Conservation (phyloP, 2,888 invertebrate genomes). For the Dysmachus trigonus region DNA sequence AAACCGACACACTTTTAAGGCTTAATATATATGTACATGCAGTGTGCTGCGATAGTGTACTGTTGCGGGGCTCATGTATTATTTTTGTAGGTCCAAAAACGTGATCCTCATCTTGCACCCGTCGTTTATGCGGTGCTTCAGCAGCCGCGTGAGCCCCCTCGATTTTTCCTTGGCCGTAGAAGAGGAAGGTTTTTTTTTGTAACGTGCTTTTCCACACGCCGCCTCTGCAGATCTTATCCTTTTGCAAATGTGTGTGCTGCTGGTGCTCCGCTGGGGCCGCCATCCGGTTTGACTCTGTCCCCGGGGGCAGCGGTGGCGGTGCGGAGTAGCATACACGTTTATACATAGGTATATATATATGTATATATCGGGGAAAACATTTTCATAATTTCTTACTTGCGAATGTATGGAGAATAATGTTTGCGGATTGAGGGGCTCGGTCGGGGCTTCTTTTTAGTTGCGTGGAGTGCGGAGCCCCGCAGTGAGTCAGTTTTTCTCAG, state of each 20-base stretch:
- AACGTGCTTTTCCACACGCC: constrained; percentile 34
- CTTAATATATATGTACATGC: too few species aligned
- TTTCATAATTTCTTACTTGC: constrained; percentile 29
- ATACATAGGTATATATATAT: background rate
- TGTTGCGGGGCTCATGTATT: background rate
- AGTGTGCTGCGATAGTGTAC: too few species aligned
- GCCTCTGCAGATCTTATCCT: constrained; percentile 42
- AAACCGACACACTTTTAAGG: background rate
- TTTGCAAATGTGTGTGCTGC: constrained; percentile 15
- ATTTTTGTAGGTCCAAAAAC: background rate
- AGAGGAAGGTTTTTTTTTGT: background rate
- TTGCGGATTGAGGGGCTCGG: background rate
- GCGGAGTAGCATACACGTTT: too few species aligned
- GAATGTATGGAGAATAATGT: background rate
- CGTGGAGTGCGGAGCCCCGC: background rate
- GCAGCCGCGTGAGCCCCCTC: background rate
- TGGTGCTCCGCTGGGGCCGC: background rate
- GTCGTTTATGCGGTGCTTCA: too few species aligned
- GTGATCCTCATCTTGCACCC: constrained; percentile 4
- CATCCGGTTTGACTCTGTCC: background rate
- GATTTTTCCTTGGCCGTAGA: background rate
- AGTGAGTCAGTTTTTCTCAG: background rate
- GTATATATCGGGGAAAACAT: constrained; percentile 31
- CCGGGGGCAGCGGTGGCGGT: background rate
- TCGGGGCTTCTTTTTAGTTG: background rate